These are phyloP conservation scores for Heliconius eleuchia DNA, from an alignment of 1,140 invertebrate species.

Conservation along the genomic window DNA sequence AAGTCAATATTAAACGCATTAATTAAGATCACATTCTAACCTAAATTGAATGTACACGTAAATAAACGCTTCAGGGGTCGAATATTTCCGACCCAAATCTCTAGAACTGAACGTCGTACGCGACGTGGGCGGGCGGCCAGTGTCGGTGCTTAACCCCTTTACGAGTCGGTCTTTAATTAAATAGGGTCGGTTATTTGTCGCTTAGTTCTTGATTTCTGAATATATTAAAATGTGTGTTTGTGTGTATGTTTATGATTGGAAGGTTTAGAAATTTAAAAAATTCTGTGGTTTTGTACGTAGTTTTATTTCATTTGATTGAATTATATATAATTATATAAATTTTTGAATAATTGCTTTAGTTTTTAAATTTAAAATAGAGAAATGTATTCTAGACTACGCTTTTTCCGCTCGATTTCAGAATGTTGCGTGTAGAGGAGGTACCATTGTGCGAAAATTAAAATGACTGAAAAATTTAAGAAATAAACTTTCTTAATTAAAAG, in stretches of 20 bases:
- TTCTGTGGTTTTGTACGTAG: too few species aligned
- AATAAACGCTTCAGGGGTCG: constrained; percentile 13
- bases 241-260: not conserved
- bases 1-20: not conserved
- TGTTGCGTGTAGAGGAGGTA: too few species aligned
- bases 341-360: too few species aligned
- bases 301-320: too few species aligned
- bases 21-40: constrained; percentile 14
- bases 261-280: not conserved
- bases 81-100: constrained; percentile 23
- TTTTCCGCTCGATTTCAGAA: too few species aligned
- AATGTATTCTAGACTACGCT: too few species aligned
- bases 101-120: constrained; percentile 13
- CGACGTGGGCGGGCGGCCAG: not conserved
- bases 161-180: constrained; percentile 15
- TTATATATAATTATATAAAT: too few species aligned
- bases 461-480: too few species aligned
- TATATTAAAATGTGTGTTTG: not conserved
- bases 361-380: too few species aligned
- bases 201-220: not conserved
- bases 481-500: too few species aligned
- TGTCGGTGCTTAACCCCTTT: constrained; percentile 19
- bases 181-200: constrained; percentile 18
- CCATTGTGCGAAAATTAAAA: too few species aligned
- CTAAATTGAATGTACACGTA: not conserved